Percentiles rank a stretch among this genome's conserved stretches.
Conservation (phyloP, 2,888 invertebrate genomes). For the Mamestra brassicae region DNA sequence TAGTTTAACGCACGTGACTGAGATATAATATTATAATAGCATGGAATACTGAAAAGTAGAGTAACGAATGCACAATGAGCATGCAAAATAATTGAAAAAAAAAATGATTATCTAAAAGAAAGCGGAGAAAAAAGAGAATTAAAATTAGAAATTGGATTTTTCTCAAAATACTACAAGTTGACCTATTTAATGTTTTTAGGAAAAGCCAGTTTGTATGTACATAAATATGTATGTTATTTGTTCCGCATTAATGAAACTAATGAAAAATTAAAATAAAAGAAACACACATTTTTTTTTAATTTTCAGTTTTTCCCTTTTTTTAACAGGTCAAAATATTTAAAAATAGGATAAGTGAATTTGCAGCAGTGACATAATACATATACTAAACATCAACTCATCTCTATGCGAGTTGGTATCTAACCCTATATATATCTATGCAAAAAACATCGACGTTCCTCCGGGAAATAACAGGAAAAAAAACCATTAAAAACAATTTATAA, state of each 20-base stretch:
- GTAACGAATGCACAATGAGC: not conserved
- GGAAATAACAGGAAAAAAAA: not conserved
- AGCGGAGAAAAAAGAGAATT: not conserved
- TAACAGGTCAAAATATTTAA: too few relatives aligned
- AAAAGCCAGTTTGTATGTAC: not conserved
- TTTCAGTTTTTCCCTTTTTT: too few relatives aligned
- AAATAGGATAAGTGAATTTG: not conserved
- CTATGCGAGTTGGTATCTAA: not conserved
- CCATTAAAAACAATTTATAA: not conserved
- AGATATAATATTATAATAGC: constrained; percentile 12
- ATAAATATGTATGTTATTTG: too few relatives aligned
- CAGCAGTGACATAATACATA: not conserved
- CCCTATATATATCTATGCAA: not conserved
- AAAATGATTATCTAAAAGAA: too few relatives aligned
- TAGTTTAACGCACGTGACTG: constrained; percentile 42
- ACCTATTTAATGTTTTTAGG: not conserved
- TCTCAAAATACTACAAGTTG: too few relatives aligned
- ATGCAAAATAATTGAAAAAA: not conserved
- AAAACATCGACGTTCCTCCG: not conserved
- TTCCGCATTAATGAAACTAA: too few relatives aligned
- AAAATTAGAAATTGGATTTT: not conserved
- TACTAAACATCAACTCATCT: not conserved
- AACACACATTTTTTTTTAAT: too few relatives aligned
- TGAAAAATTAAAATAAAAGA: too few relatives aligned
- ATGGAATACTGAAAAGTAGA: constrained; percentile 15